phyloP scores from a whole-genome alignment of 1,140 invertebrate genomes.

The honey bee (Apis mellifera) region Amel_HAv3.1 CM009937.2:4621001-4621500 shows the following conservation, averaged over 20 bases:
- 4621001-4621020: neutral
- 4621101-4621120: neutral
- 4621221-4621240: constrained; percentile 13
- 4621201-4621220: constrained; percentile 14
- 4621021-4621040: neutral
- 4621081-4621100: neutral
- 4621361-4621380: too few relatives aligned
- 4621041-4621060: neutral
- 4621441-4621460: neutral
- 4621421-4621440: neutral
- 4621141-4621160: neutral
- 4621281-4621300: neutral
- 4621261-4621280: constrained; percentile 9
- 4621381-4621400: neutral
- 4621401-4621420: neutral
- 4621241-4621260: constrained; percentile 10
- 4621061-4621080: constrained; percentile 1
- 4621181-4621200: constrained; percentile 7
- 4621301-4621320: neutral
- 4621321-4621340: neutral
- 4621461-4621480: neutral
- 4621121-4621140: neutral
- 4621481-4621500: too few relatives aligned
- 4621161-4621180: constrained; percentile 19
- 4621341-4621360: neutral